Percentiles rank a stretch among this genome's conserved stretches.
Conservation (phyloP, 2,113 vertebrate genomes). For the Pogonocichla stellata region DNA sequence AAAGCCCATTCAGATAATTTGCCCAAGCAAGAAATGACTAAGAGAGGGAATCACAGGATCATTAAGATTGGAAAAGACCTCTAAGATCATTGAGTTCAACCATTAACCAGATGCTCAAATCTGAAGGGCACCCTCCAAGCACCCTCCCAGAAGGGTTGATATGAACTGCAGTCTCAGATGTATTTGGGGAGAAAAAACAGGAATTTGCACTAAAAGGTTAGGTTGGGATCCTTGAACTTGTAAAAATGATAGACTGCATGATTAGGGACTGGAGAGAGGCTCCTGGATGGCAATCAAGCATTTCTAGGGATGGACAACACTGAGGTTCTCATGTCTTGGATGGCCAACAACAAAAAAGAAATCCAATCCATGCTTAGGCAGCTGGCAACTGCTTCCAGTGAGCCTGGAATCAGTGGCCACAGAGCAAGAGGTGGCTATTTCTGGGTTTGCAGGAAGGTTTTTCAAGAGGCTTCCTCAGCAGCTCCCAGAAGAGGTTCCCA, state of each 20-base stretch:
- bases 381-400: background rate
- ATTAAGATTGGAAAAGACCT: background rate
- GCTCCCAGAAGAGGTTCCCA: background rate
- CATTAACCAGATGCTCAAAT: background rate
- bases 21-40: slow-evolving; percentile 25
- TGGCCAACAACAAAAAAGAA: background rate
- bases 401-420: background rate
- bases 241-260: background rate
- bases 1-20: slow-evolving; percentile 61
- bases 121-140: background rate
- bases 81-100: background rate
- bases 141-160: background rate
- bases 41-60: background rate
- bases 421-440: background rate
- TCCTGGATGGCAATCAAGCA: background rate
- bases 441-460: background rate
- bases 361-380: background rate
- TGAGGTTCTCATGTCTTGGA: background rate
- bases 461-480: background rate
- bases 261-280: background rate
- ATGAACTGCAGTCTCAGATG: background rate
- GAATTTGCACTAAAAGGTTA: background rate
- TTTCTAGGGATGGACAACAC: background rate
- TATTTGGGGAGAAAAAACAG: rapidly evolving
- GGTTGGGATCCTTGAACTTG: background rate